Base-by-base conservation (phyloP, 1,140 invertebrate genomes). In the Danaus melanippus region DNA sequence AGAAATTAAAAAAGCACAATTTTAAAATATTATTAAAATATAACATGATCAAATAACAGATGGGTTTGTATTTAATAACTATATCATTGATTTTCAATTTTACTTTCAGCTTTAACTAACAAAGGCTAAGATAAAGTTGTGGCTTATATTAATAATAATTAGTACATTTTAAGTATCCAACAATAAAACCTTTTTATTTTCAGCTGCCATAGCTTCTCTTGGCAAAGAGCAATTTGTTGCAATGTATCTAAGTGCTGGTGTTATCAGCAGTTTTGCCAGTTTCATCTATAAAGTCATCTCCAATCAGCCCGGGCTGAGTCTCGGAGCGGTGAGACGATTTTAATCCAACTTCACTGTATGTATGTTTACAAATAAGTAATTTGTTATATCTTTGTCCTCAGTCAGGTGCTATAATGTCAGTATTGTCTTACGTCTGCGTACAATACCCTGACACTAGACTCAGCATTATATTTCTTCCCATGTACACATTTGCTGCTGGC, bases 191-290 rank as follows among this genome's bases (percentile, higher is more conserved):
- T 58, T 54, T 48, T 32, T 56, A 43, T 55, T 49, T 55, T 52
- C 62, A 91, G 88, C 90, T 32, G 91, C 92, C 48, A 90, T 94
- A n/a, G 71, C 90, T n/a, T 87, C 92, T 46, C 88, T 98, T 65
- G 97, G 97, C 12, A 93, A 92, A 74, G 97, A 99, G 87, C 96
- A 99, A 82, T 98, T 98, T 86, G 66, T 97, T 53, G 96, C 92
- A 0, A 89, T 98, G 71, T 99, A 98, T 87, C 81, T 98, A 52
- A 93, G 92, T 67, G 94, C 93, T 62, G 97, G 95, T 44, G 93
- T 96, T 0, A 84, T 98, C 21, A 95, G 97, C 48, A 97, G 95
- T 69, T 92, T 98, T 64, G 88, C 91, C 45, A 98, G 96, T 87
- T 91, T 96, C 66, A 55, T 94, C 0, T 93, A 93, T 73, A 98